Base-by-base conservation (phyloP, 2,797 vertebrate species). In the Hoplostethus mediterraneus region DNA sequence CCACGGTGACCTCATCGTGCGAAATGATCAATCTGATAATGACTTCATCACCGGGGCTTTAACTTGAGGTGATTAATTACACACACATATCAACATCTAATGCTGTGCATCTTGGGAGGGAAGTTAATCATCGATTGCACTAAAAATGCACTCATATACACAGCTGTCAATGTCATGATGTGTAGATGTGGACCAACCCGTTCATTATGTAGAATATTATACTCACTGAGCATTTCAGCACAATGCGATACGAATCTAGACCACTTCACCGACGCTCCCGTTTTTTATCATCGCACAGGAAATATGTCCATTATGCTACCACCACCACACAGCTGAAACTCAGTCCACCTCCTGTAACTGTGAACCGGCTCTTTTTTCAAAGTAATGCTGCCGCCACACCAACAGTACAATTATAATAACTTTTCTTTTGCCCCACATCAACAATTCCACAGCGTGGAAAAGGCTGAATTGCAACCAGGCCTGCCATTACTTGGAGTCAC, bases 31-130 rank as follows among this genome's bases (percentile, higher is more conserved):
- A 42, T 86, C 75, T 77, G 54, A 57, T 52, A 61, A 77, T 60
- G 63, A 71, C 67, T 74, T 80, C 49, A 74, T 76, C 42, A 52
- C 21, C 59, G 30, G 4, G 14, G 68, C 69, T 85, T 73, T 53
- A 62, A 82, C 78, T 71, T 61, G 40, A 67, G 38, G 12, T 60
- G 71, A 87, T 84, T 73, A 33, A 82, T 84, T 83, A 13, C 53
- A 77, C 71, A 17, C 62, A 61, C 36, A 68, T 30, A 71, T 70
- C 71, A 17, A 25, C 54, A 66, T 71, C 21, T n/a, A 56, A 36
- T n/a, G 14, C 5, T 33, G 40, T 17, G 49, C 36, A 68, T 53
- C 52, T 63, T 63, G 33, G 62, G 16, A 55, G 36, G 58, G 28
- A 83, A 52, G 42, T 67, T 64, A 68, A 79, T 81, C 60, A 76